These are phyloP conservation scores for Apus apus DNA, from an alignment of 2,113 vertebrate species.

Conservation along the genomic window DNA sequence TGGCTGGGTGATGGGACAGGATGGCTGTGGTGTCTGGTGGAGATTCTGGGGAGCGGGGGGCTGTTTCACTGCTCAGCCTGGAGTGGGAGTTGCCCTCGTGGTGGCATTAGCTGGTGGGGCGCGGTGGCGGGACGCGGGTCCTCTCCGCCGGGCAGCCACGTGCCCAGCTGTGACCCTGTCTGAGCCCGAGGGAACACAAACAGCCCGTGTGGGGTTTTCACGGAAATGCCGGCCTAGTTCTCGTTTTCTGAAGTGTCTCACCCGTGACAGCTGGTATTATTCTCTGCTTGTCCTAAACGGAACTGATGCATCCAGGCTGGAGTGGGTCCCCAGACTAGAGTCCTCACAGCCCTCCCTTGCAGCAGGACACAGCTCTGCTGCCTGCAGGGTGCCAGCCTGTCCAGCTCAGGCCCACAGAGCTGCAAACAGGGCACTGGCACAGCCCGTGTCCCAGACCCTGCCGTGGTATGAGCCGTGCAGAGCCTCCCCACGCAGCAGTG, in stretches of 20 bases:
- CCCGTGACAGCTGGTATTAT: background rate
- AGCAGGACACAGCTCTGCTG: background rate
- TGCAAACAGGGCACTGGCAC: rapidly evolving
- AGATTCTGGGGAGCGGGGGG: too few relatives aligned
- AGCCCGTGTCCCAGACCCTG: rapidly evolving
- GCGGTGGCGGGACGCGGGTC: background rate
- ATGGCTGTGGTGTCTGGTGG: rapidly evolving
- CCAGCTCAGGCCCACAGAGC: too few relatives aligned
- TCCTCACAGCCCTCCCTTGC: background rate
- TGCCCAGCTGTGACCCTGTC: background rate
- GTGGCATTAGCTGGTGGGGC: background rate
- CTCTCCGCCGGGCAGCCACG: background rate
- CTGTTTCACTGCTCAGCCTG: background rate
- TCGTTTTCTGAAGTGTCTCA: background rate
- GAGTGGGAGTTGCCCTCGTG: background rate
- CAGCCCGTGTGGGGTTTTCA: background rate
- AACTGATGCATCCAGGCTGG: background rate
- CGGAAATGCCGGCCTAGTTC: background rate
- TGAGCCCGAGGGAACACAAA: background rate
- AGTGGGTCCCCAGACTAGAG: background rate
- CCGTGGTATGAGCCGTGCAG: rapidly evolving
- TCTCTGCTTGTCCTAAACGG: background rate
- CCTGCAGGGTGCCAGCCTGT: background rate
- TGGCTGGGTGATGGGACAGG: too few relatives aligned
- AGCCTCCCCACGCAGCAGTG: rapidly evolving